phyloP scores from a whole-genome alignment of 2,113 vertebrate genomes.

The Archilochus colubris region DNA sequence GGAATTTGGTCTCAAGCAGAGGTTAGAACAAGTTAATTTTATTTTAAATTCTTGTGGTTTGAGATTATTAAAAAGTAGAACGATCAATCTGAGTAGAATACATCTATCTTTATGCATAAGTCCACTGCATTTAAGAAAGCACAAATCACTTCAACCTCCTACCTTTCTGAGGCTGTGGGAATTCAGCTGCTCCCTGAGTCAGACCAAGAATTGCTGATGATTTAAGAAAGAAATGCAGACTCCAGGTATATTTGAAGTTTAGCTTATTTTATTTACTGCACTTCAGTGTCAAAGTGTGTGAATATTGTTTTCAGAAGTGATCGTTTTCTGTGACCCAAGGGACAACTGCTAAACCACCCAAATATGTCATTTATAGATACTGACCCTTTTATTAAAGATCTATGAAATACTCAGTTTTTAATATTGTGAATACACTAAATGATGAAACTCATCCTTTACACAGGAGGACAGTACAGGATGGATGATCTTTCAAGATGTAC shows the following conservation, averaged over 20 bases:
- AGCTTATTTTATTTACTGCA: background rate
- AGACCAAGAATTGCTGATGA: background rate
- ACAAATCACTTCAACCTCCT: background rate
- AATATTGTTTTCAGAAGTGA: background rate
- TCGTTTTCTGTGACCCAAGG: background rate
- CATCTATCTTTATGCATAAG: background rate
- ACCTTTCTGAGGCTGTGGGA: background rate
- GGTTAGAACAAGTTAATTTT: slow-evolving; percentile 37
- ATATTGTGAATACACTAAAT: background rate
- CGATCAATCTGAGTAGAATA: background rate
- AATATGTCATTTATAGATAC: background rate
- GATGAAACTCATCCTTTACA: background rate
- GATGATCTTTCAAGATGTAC: background rate
- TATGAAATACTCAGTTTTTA: background rate
- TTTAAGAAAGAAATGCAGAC: slow-evolving; percentile 4
- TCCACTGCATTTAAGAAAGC: background rate
- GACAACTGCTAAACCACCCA: background rate
- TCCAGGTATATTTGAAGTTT: background rate
- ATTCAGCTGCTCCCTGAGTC: background rate
- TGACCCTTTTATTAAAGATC: background rate
- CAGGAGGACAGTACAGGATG: background rate
- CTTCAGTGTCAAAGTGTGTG: background rate
- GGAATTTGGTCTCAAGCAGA: background rate
- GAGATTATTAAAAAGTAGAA: background rate
- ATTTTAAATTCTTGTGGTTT: background rate